Conservation (phyloP, 2,113 vertebrate species). For the Campylomormyrus numenius region DNA sequence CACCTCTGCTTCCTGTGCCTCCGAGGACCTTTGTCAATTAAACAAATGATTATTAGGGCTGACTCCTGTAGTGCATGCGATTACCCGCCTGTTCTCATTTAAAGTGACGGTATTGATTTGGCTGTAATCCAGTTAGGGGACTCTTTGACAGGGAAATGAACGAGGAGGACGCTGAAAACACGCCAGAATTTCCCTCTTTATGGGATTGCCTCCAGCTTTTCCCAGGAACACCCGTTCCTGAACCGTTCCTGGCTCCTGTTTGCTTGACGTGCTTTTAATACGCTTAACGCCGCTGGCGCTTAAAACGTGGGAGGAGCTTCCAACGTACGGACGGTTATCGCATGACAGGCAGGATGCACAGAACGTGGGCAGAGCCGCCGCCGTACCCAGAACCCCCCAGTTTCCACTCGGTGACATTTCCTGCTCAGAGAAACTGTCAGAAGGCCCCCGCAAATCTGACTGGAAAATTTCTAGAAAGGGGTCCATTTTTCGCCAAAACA, state of each 20-base stretch:
- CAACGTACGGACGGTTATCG: not conserved
- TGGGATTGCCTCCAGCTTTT: not conserved
- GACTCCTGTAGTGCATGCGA: not conserved
- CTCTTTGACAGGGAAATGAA: not conserved
- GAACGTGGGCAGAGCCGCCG: not conserved
- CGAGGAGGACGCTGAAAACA: not conserved
- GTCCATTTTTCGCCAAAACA: not conserved
- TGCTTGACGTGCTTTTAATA: not conserved
- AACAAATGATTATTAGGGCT: not conserved
- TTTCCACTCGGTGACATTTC: not conserved
- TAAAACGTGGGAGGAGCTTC: not conserved
- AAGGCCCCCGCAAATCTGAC: not conserved
- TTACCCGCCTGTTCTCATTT: constrained; percentile 5
- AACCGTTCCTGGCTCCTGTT: not conserved
- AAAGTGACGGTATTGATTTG: not conserved
- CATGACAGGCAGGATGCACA: not conserved
- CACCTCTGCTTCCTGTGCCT: not conserved
- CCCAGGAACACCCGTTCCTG: not conserved
- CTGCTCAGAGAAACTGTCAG: not conserved
- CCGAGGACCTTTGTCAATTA: not conserved
- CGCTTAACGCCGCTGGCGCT: not conserved
- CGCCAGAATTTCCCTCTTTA: not conserved
- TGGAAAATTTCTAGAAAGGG: not conserved
- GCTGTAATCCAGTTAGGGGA: not conserved
- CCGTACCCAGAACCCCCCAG: not conserved